Conservation (phyloP, 23 tunicate genomes). For the Styela clava region DNA sequence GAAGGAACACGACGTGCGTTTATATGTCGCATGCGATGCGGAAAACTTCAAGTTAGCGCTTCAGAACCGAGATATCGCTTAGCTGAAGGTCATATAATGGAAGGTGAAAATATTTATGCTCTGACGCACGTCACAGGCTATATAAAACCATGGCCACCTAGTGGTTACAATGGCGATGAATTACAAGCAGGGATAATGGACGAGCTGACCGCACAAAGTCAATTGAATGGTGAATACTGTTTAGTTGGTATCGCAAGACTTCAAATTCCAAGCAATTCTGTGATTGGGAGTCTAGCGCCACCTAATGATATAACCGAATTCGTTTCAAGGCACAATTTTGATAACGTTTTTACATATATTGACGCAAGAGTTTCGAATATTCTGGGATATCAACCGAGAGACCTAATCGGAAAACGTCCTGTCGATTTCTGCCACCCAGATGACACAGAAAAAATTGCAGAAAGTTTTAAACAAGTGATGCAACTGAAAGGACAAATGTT, state of each 20-base stretch:
- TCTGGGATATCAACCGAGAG: constrained; percentile 85
- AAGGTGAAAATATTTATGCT: constrained; percentile 48
- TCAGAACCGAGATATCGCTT: constrained; percentile 30
- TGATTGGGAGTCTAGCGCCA: constrained; percentile 39
- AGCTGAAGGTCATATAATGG: constrained; percentile 19
- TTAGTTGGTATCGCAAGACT: constrained; percentile 81
- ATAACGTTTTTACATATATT: constrained; percentile 73
- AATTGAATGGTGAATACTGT: constrained; percentile 42
- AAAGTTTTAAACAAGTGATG: constrained; percentile 75
- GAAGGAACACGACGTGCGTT: constrained; percentile 70
- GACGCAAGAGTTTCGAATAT: constrained; percentile 57
- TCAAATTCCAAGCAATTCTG: constrained; percentile 64
- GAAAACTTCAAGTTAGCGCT: constrained; percentile 41
- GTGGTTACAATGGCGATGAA: constrained; percentile 56
- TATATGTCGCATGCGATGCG: constrained; percentile 81
- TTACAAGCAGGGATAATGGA: constrained; percentile 39
- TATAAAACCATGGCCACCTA: constrained; percentile 82
- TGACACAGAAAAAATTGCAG: constrained; percentile 68
- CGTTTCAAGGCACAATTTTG: constrained; percentile 69
- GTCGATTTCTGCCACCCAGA: constrained; percentile 83
- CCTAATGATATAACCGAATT: constrained; percentile 61
- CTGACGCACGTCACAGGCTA: constrained; percentile 87
- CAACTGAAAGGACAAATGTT: constrained; percentile 80
- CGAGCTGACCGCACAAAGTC: constrained; percentile 23
- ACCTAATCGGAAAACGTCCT: constrained; percentile 63